Conservation (phyloP, 2,797 vertebrate genomes). For the Phylloscopus collybita region DNA sequence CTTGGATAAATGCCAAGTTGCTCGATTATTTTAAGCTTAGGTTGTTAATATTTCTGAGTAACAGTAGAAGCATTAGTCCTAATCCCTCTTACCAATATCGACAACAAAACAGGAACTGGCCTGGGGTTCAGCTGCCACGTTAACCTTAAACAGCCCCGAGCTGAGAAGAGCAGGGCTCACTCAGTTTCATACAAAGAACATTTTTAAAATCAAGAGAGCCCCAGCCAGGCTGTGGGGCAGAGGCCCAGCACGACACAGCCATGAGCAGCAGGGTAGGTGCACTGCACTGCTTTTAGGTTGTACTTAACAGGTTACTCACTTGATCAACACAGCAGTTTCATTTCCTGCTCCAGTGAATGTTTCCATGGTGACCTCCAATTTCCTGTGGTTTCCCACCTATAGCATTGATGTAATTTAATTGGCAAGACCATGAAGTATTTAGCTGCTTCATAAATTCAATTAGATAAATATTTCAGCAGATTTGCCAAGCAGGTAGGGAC, state of each 20-base stretch:
- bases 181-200: not conserved
- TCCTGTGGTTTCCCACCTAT: not conserved
- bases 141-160: fast-evolving
- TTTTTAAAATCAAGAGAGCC: not conserved
- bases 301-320: not conserved
- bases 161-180: not conserved
- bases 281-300: not conserved
- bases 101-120: not conserved
- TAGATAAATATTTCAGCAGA: not conserved
- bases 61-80: not conserved
- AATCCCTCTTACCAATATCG: not conserved
- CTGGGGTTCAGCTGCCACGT: not conserved
- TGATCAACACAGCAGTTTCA: not conserved
- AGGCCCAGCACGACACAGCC: not conserved
- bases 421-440: not conserved
- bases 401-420: not conserved
- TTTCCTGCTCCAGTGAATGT: not conserved
- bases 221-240: not conserved
- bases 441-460: not conserved
- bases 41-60: not conserved
- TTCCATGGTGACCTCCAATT: not conserved
- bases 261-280: not conserved
- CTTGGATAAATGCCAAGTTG: not conserved
- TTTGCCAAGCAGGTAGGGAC: not conserved
- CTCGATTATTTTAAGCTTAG: not conserved